Evolutionary conservation across 1,140 invertebrate genomes (phyloP), one percentile per base, ranked within the genome.

Genomic region (Lanistes nyassanus): DNA sequence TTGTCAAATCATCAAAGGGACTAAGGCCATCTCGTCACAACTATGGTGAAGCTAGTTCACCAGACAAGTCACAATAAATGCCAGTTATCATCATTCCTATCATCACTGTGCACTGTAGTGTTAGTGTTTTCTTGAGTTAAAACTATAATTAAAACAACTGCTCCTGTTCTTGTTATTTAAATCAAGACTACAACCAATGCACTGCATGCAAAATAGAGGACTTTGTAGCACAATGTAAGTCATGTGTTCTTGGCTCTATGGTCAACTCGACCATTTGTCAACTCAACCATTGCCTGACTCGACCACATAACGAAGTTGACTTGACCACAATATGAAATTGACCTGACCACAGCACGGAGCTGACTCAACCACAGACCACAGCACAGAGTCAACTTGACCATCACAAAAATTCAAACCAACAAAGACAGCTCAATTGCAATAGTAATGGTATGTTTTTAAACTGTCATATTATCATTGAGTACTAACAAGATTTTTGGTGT

Each of bases 161-260:
- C 29, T 2, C 39, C 3, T 16, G 70, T 19, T 11, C 58, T 23
- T 3, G 42, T 29, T n/a, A 72, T 39, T 6, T n/a, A n/a, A n/a
- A 55, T 39, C 16, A 72, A n/a, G 31, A 72, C 53, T 2, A 55
- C 70, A 3, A 55, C 70, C 13, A 55, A 36, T 31, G 11, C 70
- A 26, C 55, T 37, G n/a, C n/a, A n/a, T 19, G 56, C 36, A 13
- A 72, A 13, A 19, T 42, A 13, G 60, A 29, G 4, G 70, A 55
- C 34, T 72, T 72, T 19, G 60, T 72, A 1, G 60, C 60, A 55
- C 31, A 72, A 21, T 72, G 58, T 31, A 55, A 55, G 21, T 72
- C 55, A 26, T 60, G 58, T n/a, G 60, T 55, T 55, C 58, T 26
- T 60, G 58, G n/a, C 7, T 9, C 64, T 7, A 29, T 36, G 5